Percentiles rank a stretch among this genome's conserved stretches.
Conservation (phyloP, 2,888 invertebrate species). For the Himalopsyche japonica region DNA sequence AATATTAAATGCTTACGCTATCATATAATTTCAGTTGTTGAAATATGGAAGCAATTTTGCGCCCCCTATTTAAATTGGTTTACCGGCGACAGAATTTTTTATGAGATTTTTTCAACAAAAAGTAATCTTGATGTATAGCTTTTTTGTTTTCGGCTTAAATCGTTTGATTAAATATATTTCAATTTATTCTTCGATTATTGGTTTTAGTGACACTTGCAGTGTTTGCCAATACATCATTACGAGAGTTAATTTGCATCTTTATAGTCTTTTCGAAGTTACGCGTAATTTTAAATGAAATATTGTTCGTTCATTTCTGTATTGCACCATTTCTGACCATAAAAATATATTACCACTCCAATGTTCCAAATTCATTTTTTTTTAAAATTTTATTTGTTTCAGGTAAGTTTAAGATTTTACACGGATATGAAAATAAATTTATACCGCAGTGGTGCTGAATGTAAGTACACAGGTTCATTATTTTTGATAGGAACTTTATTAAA, state of each 20-base stretch:
- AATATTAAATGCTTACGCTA: neutral
- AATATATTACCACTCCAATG: neutral
- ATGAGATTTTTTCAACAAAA: too few species aligned
- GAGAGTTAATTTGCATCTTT: too few species aligned
- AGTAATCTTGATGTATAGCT: too few species aligned
- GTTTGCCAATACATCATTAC: too few species aligned
- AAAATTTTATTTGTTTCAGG: neutral
- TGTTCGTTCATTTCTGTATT: neutral
- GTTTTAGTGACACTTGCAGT: too few species aligned
- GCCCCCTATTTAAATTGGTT: neutral
- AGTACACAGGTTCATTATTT: neutral
- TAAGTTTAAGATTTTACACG: neutral
- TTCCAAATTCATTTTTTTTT: neutral
- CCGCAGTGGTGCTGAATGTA: neutral
- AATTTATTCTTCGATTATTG: too few species aligned
- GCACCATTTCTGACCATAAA: neutral
- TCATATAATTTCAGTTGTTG: neutral
- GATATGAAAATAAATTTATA: neutral
- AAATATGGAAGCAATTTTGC: neutral
- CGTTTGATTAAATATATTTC: too few species aligned
- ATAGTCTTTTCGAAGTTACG: too few species aligned
- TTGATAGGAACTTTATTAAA: neutral
- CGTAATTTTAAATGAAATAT: neutral
- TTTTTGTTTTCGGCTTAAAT: too few species aligned
- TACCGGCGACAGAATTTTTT: too few species aligned